phyloP scores from a whole-genome alignment of 35 echinoderm and acorn worm species.

The Amphiura filiformis region DNA sequence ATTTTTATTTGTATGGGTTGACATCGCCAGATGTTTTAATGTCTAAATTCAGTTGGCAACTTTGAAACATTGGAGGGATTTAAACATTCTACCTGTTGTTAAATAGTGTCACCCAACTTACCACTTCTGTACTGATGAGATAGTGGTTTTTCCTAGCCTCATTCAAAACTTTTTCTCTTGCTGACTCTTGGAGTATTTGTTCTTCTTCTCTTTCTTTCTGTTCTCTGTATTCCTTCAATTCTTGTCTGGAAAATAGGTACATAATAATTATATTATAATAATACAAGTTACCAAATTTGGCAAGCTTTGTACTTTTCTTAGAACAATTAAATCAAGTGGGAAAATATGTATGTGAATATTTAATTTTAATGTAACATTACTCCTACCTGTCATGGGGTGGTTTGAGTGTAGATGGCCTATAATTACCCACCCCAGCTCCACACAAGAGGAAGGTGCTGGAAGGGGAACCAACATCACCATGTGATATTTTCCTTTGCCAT shows the following conservation, averaged over 20 bases:
- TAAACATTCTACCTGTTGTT: too few species aligned
- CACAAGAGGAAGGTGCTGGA: too few species aligned
- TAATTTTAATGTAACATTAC: too few species aligned
- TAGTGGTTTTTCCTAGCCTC: conserved; percentile 89
- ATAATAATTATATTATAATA: conserved; percentile 15
- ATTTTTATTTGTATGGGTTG: too few species aligned
- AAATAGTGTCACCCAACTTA: conserved; percentile 19
- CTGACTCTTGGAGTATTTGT: conserved; percentile 49
- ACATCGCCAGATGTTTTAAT: too few species aligned
- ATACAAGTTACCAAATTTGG: neutral
- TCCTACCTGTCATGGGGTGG: too few species aligned
- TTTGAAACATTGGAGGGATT: too few species aligned
- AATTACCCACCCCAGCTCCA: too few species aligned
- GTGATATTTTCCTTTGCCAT: too few species aligned
- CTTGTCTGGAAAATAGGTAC: conserved; percentile 56
- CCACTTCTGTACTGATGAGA: conserved; percentile 96
- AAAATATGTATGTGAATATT: neutral
- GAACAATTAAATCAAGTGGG: neutral
- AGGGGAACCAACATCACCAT: too few species aligned
- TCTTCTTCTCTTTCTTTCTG: conserved; percentile 71
- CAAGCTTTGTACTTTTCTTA: neutral
- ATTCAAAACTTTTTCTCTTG: conserved; percentile 60
- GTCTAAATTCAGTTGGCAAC: too few species aligned
- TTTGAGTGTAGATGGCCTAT: too few species aligned
- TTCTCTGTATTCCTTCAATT: conserved; percentile 75